These are phyloP conservation scores for Triplophysa yarkandensis DNA, from an alignment of 2,797 vertebrate species.

Conservation along the genomic window DNA sequence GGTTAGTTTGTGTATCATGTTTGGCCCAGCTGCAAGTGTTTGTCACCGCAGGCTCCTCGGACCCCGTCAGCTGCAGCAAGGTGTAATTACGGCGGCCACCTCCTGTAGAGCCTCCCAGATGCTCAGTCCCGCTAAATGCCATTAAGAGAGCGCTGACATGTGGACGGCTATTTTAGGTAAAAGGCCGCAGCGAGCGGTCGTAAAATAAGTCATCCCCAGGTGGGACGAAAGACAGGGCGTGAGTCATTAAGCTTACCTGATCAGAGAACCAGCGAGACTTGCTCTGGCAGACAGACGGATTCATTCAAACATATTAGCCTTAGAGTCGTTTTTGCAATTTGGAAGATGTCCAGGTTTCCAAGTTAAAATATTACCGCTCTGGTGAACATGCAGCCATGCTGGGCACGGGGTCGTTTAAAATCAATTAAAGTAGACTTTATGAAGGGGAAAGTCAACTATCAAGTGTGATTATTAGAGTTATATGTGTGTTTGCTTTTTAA, in stretches of 20 bases:
- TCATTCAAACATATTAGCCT: conserved; percentile 65
- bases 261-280: conserved; percentile 20
- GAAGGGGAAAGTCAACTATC: conserved; percentile 16
- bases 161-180: conserved; percentile 72
- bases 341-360: conserved; percentile 69
- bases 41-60: conserved; percentile 59
- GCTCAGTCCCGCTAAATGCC: conserved; percentile 64
- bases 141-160: conserved; percentile 63
- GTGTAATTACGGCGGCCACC: conserved; percentile 63
- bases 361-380: conserved; percentile 16
- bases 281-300: conserved; percentile 63
- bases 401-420: conserved; percentile 38
- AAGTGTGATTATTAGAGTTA: conserved; percentile 22
- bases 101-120: conserved; percentile 73
- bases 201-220: conserved; percentile 64
- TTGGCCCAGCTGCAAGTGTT: conserved; percentile 57
- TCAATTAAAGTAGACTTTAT: conserved; percentile 41
- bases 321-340: conserved; percentile 69
- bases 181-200: conserved; percentile 67
- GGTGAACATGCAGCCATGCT: conserved; percentile 46
- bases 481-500: conserved; percentile 1
- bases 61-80: conserved; percentile 51
- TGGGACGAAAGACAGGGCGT: conserved; percentile 41
- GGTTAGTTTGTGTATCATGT: conserved; percentile 48
- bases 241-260: conserved; percentile 36